Evolutionary conservation across 2,797 vertebrate genomes (phyloP).

Genomic region (Cynopterus sphinx): DNA sequence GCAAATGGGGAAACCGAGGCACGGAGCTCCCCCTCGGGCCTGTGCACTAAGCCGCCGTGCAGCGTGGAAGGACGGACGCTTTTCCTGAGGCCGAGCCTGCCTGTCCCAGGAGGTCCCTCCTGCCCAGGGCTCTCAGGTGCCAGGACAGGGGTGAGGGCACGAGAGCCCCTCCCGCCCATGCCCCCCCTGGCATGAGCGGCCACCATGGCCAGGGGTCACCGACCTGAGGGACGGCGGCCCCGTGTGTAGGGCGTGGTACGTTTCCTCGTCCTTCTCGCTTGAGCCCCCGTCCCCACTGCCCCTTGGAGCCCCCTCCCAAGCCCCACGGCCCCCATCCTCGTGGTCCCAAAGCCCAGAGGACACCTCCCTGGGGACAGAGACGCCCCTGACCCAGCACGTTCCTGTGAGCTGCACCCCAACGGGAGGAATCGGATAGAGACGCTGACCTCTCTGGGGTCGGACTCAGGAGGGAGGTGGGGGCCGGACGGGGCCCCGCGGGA

Average conservation of each 20-base stretch:
- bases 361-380: not conserved
- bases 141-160: fast-evolving
- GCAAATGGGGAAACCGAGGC: not conserved
- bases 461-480: not conserved
- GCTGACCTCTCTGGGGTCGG: not conserved
- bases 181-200: not conserved
- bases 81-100: not conserved
- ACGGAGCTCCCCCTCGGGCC: not conserved
- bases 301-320: not conserved
- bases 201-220: not conserved
- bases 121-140: not conserved
- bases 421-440: not conserved
- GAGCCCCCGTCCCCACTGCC: not conserved
- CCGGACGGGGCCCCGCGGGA: not conserved
- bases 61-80: not conserved
- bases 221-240: not conserved
- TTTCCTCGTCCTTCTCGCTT: not conserved
- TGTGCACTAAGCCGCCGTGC: not conserved
- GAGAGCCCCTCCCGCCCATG: not conserved
- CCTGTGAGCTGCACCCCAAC: not conserved
- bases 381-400: not conserved
- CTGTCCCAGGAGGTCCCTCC: not conserved
- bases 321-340: not conserved
- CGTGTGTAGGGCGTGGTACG: not conserved
- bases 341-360: too few relatives aligned